Base-by-base conservation (phyloP, 2,797 vertebrate species). In the Cynopterus sphinx region DNA sequence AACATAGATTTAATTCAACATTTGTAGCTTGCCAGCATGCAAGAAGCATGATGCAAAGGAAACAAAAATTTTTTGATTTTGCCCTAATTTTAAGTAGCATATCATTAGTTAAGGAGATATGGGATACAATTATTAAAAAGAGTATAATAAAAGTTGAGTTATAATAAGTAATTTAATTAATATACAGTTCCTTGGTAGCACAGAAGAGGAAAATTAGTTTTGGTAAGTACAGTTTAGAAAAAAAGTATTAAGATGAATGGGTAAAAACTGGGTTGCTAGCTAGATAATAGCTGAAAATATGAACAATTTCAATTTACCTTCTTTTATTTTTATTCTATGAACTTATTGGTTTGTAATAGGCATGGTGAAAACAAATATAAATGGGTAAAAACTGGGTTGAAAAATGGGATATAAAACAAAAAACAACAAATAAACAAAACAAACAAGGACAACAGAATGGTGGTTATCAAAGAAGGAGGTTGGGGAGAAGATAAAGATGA, bases 281-380 rank as follows among this genome's bases (percentile, higher is more conserved):
- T 63, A 87, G n/a, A 33, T 75, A 75, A 87, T 53, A 67, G 19
- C n/a, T 26, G 89, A 41, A 39, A 63, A 39, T 33, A 61, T 57
- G 43, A 77, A 17, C 36, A 65, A 43, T 71, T 55, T 26, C 33
- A 49, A 49, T 36, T 71, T 77, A 28, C 0, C 26, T 51, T 65
- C 68, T 81, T 46, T 82, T 63, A 12, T 70, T 26, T 81, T 41
- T 57, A 28, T 81, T 93, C 43, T 78, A 8, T 94, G n/a, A 31
- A 43, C 95, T 59, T 86, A 99, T 99, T 99, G 99, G 98, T 99
- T 97, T 99, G 99, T 98, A 99, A 98, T 97, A 99, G 99, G 55
- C 99, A 99, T 97, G 99, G 99, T 98, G 99, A 99, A 96, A 99
- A 99, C 9, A 99, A 99, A 55, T 99, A 99, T 0, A 85, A 73